Base-by-base conservation (phyloP, 2,113 vertebrate species). In the Carassius gibelio region DNA sequence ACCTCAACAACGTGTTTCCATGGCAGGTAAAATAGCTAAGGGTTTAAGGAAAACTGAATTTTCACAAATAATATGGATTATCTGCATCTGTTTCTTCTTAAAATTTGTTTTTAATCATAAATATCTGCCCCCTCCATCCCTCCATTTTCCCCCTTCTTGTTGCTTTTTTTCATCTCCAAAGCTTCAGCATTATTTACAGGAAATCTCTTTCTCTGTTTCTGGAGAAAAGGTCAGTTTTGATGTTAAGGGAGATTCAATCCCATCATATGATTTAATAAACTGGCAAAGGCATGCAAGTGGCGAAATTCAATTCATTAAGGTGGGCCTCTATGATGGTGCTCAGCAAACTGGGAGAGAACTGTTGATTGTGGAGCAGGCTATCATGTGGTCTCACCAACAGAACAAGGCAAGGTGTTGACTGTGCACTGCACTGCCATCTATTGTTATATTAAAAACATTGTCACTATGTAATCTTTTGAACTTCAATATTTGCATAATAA, bases 241-340 rank as follows among this genome's bases (percentile, higher is more conserved):
- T 90, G 76, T 88, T 14, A 94, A 92, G 52, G 94, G 94, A 0
- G 93, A 94, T 86, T 92, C 94, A 2, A 85, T 93, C 71, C 93
- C 94, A 10, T 94, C 93, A 59, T 95, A 95, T 87, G 94, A 95
- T 86, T 80, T 95, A 11, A 93, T 95, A 79, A 95, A 95, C 88
- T 95, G 94, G 94, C 93, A 94, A 84, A 92, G 87, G 85, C 89
- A 87, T 8, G 64, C 86, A 36, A 77, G 85, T 10, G 92, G 93
- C 50, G 92, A 88, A 30, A 91, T 87, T 83, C 88, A 92, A 55
- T 94, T 94, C 89, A 82, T 93, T 82, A 91, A 87, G 19, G 93
- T 95, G 80, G 94, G 94, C 21, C 85, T 94, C 80, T 95, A 94
- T 86, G 93, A 94, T 86, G 92, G 92, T 75, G 90, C 93, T 77